phyloP scores from a whole-genome alignment of 2,888 invertebrate species.

The Cordylochernes scorpioides region DNA sequence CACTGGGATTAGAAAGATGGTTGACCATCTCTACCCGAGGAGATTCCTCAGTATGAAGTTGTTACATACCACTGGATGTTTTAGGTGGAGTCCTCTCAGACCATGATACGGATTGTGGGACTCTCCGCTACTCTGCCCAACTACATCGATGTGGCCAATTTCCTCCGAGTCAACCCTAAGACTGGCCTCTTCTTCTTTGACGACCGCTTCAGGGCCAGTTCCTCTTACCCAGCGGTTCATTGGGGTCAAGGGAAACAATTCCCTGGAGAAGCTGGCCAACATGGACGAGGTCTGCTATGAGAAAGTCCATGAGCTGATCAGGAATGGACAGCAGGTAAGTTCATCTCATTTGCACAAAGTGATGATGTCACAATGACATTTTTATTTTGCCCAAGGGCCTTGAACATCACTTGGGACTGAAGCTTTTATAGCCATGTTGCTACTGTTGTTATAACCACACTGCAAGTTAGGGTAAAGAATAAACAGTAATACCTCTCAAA shows the following conservation, averaged over 20 bases:
- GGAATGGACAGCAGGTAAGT: conserved; percentile 55
- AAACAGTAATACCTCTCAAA: too few relatives aligned
- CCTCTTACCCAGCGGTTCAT: conserved; percentile 74
- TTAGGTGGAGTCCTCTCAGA: conserved; percentile 54
- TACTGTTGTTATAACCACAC: too few relatives aligned
- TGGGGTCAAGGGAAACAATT: conserved; percentile 42
- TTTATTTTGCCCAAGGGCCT: too few relatives aligned
- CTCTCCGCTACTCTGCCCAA: conserved; percentile 91
- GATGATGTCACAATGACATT: too few relatives aligned
- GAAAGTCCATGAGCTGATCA: conserved; percentile 58
- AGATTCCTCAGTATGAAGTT: neutral
- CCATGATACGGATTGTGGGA: conserved; percentile 43
- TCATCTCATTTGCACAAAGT: too few relatives aligned
- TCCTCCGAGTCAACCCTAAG: conserved; percentile 71
- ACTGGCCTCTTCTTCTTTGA: conserved; percentile 79
- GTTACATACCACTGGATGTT: conserved; percentile 5
- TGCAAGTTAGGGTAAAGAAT: too few relatives aligned
- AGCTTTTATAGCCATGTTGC: too few relatives aligned
- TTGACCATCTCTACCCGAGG: neutral
- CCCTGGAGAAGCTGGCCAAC: conserved; percentile 35
- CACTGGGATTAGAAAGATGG: too few relatives aligned
- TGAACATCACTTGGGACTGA: too few relatives aligned
- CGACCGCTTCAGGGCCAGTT: conserved; percentile 68
- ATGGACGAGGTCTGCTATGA: conserved; percentile 84
- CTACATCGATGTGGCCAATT: conserved; percentile 79